Percentiles rank a stretch among this genome's conserved stretches.
phyloP scores from a whole-genome alignment of 2,797 vertebrate genomes.

The Falco naumanni region DNA sequence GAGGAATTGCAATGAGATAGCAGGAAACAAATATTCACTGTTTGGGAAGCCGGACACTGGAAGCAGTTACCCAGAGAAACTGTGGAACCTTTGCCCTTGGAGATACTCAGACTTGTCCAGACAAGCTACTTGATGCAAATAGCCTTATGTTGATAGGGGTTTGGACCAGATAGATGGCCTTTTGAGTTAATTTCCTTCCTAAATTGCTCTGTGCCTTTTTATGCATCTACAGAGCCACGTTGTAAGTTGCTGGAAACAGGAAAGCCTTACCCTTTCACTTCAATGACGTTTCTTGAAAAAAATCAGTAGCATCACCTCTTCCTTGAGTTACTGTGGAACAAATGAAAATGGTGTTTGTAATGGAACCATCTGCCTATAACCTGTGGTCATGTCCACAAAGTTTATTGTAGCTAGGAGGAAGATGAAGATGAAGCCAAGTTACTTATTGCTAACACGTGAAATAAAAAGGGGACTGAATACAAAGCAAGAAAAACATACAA shows the following conservation, averaged over 20 bases:
- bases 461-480: neutral
- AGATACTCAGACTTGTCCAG: neutral
- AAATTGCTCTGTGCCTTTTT: neutral
- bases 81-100: neutral
- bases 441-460: neutral
- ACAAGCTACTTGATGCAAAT: neutral
- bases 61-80: neutral
- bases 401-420: neutral
- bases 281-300: neutral
- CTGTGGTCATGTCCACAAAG: neutral
- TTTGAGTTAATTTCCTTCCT: neutral
- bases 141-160: neutral
- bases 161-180: neutral
- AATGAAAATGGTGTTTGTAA: neutral
- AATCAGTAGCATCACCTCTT: fast-evolving
- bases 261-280: fast-evolving
- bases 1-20: neutral
- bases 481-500: neutral
- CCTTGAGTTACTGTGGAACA: neutral
- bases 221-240: neutral
- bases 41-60: neutral
- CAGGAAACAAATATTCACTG: neutral
- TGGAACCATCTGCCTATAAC: neutral
- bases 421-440: neutral
- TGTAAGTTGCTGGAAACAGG: neutral